These are phyloP conservation scores for Neodiprion fabricii DNA, from an alignment of 1,140 invertebrate species.

Conservation along the genomic window DNA sequence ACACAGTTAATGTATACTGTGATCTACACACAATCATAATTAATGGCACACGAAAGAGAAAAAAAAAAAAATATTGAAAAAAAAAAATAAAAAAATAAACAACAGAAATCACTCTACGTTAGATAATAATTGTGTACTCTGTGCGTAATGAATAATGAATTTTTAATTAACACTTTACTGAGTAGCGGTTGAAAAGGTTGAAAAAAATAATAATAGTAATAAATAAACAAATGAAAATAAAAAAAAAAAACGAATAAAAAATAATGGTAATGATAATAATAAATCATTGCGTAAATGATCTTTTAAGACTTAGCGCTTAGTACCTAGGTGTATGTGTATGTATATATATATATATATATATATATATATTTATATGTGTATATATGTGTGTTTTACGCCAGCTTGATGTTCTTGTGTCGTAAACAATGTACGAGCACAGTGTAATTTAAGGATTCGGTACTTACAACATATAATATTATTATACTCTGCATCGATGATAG, in stretches of 20 bases:
- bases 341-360: no score
- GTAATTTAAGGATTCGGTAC: neutral
- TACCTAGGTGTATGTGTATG: neutral
- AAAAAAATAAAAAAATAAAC: no score
- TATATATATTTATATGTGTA: no score
- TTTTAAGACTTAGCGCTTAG: neutral
- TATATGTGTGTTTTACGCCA: neutral
- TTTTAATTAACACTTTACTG: neutral
- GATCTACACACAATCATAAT: conserved; percentile 4
- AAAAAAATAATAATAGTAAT: conserved; percentile 22
- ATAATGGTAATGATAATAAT: conserved; percentile 11
- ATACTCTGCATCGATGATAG: neutral
- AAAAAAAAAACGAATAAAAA: conserved; percentile 10
- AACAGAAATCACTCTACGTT: neutral
- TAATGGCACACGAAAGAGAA: neutral
- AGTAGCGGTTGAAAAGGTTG: neutral
- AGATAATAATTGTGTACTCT: neutral
- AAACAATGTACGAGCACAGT: neutral
- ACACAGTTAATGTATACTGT: conserved; percentile 5
- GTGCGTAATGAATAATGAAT: neutral
- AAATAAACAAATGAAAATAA: conserved; percentile 17
- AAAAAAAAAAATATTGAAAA: no score
- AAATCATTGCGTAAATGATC: neutral
- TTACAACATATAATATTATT: neutral
- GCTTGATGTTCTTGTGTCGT: neutral